Percentiles rank a stretch among this genome's conserved stretches.
phyloP scores from a whole-genome alignment of 2,888 invertebrate species.

The Melanostoma mellinum region DNA sequence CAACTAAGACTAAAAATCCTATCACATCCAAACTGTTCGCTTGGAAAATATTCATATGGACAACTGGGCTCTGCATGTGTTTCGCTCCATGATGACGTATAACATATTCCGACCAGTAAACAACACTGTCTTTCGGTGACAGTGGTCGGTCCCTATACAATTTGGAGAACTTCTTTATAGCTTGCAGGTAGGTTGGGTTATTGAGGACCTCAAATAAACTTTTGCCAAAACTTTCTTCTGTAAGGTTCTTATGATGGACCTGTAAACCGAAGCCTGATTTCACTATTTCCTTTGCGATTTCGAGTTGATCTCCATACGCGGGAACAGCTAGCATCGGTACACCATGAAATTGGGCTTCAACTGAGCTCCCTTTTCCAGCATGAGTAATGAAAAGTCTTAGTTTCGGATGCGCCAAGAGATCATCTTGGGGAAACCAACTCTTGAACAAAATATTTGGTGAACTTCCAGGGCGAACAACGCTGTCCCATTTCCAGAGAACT shows the following conservation, averaged over 20 bases:
- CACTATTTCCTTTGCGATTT: slow-evolving; percentile 71
- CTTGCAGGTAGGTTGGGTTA: slow-evolving; percentile 69
- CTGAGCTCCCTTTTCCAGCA: slow-evolving; percentile 85
- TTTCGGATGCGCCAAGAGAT: slow-evolving; percentile 85
- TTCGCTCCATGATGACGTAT: slow-evolving; percentile 83
- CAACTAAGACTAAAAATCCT: slow-evolving; percentile 22
- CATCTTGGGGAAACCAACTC: slow-evolving; percentile 87
- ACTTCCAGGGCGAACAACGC: slow-evolving; percentile 82
- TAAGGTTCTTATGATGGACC: slow-evolving; percentile 67
- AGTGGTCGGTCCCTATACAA: slow-evolving; percentile 83
- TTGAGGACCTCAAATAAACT: slow-evolving; percentile 73
- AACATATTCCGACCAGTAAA: slow-evolving; percentile 84
- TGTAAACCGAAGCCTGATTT: slow-evolving; percentile 74
- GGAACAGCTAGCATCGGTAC: slow-evolving; percentile 82
- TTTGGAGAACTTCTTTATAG: slow-evolving; percentile 80
- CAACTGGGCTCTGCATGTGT: slow-evolving; percentile 82
- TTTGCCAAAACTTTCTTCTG: slow-evolving; percentile 61
- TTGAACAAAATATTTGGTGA: slow-evolving; percentile 84
- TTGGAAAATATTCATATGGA: slow-evolving; percentile 81
- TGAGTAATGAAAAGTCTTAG: slow-evolving; percentile 85
- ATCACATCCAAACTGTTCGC: slow-evolving; percentile 82
- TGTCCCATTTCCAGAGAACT: slow-evolving; percentile 86
- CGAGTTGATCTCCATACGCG: slow-evolving; percentile 75
- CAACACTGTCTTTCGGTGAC: slow-evolving; percentile 82
- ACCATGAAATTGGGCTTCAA: slow-evolving; percentile 84